A percentile compares a stretch with the other conserved stretches of the same genome.
These are phyloP conservation scores for Lepilemur ruficaudatus DNA, from an alignment of 2,797 vertebrate genomes.

Conservation along the genomic window DNA sequence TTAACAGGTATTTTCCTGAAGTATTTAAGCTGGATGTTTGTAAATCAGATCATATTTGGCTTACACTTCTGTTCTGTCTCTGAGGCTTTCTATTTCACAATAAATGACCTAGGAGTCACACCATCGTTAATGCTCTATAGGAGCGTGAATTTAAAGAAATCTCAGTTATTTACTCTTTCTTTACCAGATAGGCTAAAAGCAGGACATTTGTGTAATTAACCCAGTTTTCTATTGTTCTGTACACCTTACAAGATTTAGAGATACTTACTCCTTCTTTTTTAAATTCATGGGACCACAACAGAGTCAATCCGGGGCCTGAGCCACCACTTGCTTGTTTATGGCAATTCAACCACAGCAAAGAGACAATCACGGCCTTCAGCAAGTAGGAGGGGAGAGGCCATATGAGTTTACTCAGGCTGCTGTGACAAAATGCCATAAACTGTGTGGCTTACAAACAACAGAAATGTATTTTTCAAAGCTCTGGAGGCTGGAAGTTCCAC, in stretches of 20 bases:
- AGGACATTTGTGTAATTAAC: too few relatives aligned
- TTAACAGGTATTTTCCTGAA: neutral
- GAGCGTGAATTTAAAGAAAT: neutral
- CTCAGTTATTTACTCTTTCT: neutral
- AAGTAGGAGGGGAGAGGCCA: neutral
- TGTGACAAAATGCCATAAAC: neutral
- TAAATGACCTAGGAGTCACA: neutral
- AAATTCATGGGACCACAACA: neutral
- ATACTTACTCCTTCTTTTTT: neutral
- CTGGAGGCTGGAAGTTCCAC: neutral
- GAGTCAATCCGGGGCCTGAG: neutral
- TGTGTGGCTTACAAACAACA: too few relatives aligned
- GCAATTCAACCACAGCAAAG: neutral
- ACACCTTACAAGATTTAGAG: neutral
- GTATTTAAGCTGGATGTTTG: neutral
- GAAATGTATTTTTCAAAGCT: neutral
- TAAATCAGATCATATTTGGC: neutral
- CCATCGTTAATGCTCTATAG: neutral
- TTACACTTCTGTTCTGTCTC: neutral
- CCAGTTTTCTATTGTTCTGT: neutral
- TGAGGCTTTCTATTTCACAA: neutral
- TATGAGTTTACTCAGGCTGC: neutral
- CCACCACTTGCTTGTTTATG: neutral
- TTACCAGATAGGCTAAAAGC: neutral
- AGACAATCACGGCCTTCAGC: neutral